Conservation (phyloP, 2,888 invertebrate genomes). For the Cheilosia scutellata region DNA sequence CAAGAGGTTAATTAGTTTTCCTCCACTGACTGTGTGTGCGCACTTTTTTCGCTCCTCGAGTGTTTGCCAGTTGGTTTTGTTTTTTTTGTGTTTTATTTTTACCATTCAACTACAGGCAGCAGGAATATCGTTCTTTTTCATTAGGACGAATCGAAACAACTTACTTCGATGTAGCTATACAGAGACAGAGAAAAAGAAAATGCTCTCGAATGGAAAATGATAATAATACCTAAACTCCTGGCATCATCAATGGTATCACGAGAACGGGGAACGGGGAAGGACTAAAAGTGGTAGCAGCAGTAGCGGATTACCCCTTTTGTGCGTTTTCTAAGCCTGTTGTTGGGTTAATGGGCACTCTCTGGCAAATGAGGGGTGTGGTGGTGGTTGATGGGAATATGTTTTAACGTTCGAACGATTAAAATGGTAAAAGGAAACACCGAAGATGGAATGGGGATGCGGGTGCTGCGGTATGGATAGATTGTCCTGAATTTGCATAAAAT, state of each 20-base stretch:
- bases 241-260: conserved; percentile 35
- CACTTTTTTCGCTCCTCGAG: conserved; percentile 34
- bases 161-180: conserved; percentile 43
- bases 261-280: neutral
- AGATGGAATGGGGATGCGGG: conserved; percentile 44
- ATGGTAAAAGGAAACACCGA: conserved; percentile 46
- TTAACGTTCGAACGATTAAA: conserved; percentile 71
- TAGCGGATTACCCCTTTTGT: conserved; percentile 69
- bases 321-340: conserved; percentile 67
- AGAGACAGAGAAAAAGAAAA: conserved; percentile 20
- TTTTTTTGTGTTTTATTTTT: conserved; percentile 8
- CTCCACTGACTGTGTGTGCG: conserved; percentile 21
- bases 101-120: conserved; percentile 49
- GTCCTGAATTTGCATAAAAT: conserved; percentile 76
- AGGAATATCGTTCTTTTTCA: conserved; percentile 55
- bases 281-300: conserved; percentile 24
- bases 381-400: conserved; percentile 67
- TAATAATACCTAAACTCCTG: conserved; percentile 55
- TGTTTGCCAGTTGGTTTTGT: conserved; percentile 23
- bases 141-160: conserved; percentile 59
- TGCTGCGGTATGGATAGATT: conserved; percentile 73
- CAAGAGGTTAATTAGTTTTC: conserved; percentile 75
- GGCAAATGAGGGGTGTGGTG: neutral
- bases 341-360: conserved; percentile 59
- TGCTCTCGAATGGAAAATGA: conserved; percentile 68